A percentile compares a stretch with the other conserved stretches of the same genome.
phyloP scores from a whole-genome alignment of 2,888 invertebrate genomes.

The Siphlonurus alternatus region DNA sequence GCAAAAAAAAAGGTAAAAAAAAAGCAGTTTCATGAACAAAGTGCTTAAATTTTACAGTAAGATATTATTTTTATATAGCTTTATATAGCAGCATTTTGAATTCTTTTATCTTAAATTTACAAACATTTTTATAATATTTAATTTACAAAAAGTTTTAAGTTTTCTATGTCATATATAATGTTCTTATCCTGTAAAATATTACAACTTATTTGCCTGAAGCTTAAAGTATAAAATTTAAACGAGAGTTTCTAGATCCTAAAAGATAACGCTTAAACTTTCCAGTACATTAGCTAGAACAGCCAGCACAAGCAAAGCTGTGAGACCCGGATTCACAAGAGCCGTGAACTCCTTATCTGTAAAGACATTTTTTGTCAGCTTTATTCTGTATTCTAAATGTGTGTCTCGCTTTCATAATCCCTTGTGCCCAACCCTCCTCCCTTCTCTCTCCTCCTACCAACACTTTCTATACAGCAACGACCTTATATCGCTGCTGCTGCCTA shows the following conservation, averaged over 20 bases:
- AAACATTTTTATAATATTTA: too few species aligned
- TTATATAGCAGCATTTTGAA: too few species aligned
- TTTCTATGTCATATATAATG: neutral
- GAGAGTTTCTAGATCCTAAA: neutral
- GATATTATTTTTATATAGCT: too few species aligned
- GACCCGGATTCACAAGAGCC: neutral
- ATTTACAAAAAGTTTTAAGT: too few species aligned
- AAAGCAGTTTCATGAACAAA: too few species aligned
- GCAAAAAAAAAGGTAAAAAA: too few species aligned
- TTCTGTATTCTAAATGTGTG: neutral
- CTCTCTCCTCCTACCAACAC: neutral
- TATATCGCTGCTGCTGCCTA: too few species aligned
- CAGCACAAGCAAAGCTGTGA: neutral
- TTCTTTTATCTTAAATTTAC: too few species aligned
- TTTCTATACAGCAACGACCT: neutral
- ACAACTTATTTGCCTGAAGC: neutral
- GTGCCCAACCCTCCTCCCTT: neutral
- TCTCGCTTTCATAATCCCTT: neutral
- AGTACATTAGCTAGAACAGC: neutral
- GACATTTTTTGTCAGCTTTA: neutral
- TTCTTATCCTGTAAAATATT: neutral
- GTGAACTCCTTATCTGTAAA: neutral
- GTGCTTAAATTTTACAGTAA: too few species aligned
- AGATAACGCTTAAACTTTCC: neutral
- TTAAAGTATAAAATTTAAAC: neutral